Percentiles rank a stretch among this genome's conserved stretches.
These are phyloP conservation scores for Ateles fusciceps DNA, from an alignment of 2,797 vertebrate species.

Conservation along the genomic window DNA sequence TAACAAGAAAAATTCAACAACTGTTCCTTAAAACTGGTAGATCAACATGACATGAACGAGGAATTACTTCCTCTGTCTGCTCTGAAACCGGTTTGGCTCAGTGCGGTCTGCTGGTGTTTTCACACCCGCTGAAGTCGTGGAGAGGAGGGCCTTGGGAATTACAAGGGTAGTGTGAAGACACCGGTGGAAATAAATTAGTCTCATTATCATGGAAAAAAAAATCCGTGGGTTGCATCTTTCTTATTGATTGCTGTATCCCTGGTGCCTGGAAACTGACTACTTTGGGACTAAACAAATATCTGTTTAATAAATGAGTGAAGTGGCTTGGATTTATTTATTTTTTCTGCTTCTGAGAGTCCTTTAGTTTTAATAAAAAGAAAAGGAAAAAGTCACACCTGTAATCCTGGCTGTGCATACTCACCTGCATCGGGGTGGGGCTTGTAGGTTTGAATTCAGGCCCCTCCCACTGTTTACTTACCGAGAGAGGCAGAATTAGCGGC, in stretches of 20 bases:
- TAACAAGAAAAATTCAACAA: not conserved
- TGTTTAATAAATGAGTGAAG: not conserved
- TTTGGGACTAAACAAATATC: not conserved
- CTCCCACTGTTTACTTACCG: conserved; percentile 82
- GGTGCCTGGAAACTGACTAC: not conserved
- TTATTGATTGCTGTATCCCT: not conserved
- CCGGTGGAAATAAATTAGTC: not conserved
- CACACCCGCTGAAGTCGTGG: not conserved
- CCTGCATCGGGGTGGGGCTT: not conserved
- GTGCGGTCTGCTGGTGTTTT: not conserved
- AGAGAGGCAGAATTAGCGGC: conserved; percentile 85
- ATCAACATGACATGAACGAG: not conserved
- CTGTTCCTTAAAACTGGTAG: not conserved
- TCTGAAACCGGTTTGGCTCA: not conserved
- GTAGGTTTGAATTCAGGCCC: not conserved
- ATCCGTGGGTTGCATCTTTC: not conserved
- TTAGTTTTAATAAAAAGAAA: not conserved
- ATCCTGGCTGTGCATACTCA: not conserved
- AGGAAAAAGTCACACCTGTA: not conserved
- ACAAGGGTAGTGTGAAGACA: not conserved
- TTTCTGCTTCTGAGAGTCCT: not conserved
- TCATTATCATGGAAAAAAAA: not conserved
- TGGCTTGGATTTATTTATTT: not conserved
- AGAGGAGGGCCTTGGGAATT: not conserved
- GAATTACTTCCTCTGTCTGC: not conserved